These are phyloP conservation scores for Heliconius charithonia DNA, from an alignment of 2,888 invertebrate genomes.

Conservation along the genomic window DNA sequence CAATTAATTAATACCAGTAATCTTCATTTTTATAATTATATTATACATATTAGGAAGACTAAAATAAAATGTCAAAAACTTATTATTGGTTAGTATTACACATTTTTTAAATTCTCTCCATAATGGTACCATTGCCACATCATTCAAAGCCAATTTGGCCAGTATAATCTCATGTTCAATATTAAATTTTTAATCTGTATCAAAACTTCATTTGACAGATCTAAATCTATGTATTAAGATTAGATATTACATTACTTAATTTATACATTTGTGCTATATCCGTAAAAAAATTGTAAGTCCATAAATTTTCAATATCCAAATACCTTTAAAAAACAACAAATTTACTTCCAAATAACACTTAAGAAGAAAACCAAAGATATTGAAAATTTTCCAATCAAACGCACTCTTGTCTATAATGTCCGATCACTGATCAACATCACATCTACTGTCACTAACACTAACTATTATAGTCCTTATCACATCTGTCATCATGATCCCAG, in stretches of 20 bases:
- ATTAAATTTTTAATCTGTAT: slow-evolving; percentile 1
- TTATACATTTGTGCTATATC: slow-evolving; percentile 22
- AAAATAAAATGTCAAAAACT: not conserved
- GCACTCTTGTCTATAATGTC: slow-evolving; percentile 6
- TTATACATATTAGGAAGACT: not conserved
- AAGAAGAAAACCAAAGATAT: slow-evolving; percentile 3
- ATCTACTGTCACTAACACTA: slow-evolving; percentile 56
- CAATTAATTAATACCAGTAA: not conserved
- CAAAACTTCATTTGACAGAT: not conserved
- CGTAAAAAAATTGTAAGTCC: slow-evolving; percentile 5
- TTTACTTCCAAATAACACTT: not conserved
- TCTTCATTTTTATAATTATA: not conserved
- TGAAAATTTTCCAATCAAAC: not conserved
- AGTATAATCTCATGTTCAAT: slow-evolving; percentile 4
- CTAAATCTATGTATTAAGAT: not conserved
- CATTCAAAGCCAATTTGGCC: not conserved
- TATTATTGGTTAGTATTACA: not conserved
- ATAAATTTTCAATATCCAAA: not conserved
- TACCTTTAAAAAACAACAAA: not conserved
- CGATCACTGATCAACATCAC: not conserved
- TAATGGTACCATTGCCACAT: not conserved
- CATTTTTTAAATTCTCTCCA: not conserved
- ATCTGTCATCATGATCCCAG: slow-evolving; percentile 79
- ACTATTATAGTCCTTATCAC: slow-evolving; percentile 78
- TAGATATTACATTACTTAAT: slow-evolving; percentile 15